Percentiles rank a stretch among this genome's conserved stretches.
Evolutionary conservation across 2,113 vertebrate species (phyloP).

Genomic region (Mystacornis crossleyi): DNA sequence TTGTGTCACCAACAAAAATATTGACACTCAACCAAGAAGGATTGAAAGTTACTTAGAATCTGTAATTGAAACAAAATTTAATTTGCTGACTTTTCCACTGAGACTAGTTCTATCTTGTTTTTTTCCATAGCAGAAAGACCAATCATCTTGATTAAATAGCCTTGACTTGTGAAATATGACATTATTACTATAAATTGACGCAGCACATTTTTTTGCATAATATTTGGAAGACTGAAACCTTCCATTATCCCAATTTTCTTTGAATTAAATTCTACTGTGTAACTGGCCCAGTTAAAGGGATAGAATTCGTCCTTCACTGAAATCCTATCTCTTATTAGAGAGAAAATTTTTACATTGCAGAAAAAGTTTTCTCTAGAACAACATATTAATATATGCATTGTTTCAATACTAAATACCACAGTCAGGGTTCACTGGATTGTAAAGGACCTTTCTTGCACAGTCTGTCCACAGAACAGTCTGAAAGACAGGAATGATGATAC

Average conservation of each 20-base stretch:
- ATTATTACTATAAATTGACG: not conserved
- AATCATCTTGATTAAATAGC: not conserved
- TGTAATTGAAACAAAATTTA: not conserved
- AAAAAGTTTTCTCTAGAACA: not conserved
- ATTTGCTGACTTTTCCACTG: not conserved
- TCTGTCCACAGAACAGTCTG: not conserved
- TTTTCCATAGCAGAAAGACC: not conserved
- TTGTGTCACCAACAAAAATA: not conserved
- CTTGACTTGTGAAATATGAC: not conserved
- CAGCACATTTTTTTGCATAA: not conserved
- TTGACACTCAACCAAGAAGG: fast-evolving
- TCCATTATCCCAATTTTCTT: not conserved
- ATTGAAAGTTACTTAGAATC: not conserved
- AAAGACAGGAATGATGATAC: fast-evolving
- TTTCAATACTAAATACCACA: not conserved
- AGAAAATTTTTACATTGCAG: fast-evolving
- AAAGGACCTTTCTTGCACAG: not conserved
- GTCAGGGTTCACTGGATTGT: not conserved
- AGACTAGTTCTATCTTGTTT: not conserved
- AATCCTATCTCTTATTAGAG: not conserved
- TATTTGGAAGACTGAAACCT: not conserved
- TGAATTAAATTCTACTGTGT: not conserved
- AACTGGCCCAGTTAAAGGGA: not conserved
- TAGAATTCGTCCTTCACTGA: not conserved
- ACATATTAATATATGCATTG: fast-evolving